Conservation (phyloP, 2,113 vertebrate species). For the Saccopteryx leptura region DNA sequence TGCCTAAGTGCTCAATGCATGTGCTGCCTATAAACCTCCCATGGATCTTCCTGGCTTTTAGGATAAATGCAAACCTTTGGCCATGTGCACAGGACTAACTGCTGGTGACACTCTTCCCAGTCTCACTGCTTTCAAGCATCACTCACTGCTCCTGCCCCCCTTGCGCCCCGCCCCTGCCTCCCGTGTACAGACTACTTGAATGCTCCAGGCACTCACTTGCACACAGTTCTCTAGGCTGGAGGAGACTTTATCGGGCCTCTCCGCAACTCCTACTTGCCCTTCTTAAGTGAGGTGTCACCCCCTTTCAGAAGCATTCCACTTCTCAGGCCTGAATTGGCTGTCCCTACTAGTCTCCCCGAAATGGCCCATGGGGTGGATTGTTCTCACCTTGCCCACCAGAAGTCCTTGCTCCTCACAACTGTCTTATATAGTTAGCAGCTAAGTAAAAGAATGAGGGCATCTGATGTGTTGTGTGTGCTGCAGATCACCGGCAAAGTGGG, state of each 20-base stretch:
- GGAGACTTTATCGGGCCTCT: neutral
- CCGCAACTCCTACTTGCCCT: neutral
- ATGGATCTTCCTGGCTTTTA: neutral
- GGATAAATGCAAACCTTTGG: neutral
- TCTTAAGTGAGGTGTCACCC: neutral
- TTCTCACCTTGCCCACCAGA: neutral
- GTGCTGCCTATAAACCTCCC: fast-evolving
- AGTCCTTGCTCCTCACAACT: neutral
- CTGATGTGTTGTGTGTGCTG: fast-evolving
- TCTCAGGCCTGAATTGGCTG: neutral
- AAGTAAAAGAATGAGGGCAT: neutral
- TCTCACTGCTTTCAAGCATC: neutral
- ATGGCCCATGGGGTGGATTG: neutral
- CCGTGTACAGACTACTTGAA: neutral
- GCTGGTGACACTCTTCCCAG: neutral
- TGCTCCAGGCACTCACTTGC: neutral
- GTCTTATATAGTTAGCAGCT: neutral
- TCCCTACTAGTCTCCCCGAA: neutral
- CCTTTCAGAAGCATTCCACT: neutral
- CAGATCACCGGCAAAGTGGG: fast-evolving
- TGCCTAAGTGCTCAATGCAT: neutral
- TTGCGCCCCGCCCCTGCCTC: fast-evolving
- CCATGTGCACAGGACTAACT: fast-evolving
- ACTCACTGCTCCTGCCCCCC: neutral
- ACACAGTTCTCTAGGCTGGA: neutral